Evolutionary conservation across 2,797 vertebrate species (phyloP).

Genomic region (Rhyacichthys aspro): DNA sequence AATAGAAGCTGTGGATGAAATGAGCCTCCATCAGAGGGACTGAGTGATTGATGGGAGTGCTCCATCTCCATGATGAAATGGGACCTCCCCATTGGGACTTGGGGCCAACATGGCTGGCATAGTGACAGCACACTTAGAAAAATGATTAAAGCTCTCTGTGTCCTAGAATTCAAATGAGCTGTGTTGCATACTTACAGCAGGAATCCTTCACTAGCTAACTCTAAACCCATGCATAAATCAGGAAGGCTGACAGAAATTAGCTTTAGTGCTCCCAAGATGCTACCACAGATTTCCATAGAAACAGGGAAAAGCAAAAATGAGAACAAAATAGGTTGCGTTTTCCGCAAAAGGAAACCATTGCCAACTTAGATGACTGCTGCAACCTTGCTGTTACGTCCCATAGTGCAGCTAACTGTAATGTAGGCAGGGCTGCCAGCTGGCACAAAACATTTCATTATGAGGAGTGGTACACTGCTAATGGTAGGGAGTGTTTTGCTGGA

Average conservation of each 20-base stretch:
- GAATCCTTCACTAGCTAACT: not conserved
- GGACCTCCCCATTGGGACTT: slow-evolving; percentile 7
- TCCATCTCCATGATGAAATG: slow-evolving; percentile 64
- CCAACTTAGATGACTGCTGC: slow-evolving; percentile 45
- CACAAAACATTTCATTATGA: slow-evolving; percentile 56
- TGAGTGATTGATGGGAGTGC: slow-evolving; percentile 63
- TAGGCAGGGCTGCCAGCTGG: slow-evolving; percentile 62
- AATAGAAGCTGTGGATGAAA: slow-evolving; percentile 32
- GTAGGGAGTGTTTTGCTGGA: slow-evolving; percentile 5
- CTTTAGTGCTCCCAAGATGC: not conserved
- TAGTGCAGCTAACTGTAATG: slow-evolving; percentile 35
- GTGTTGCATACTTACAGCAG: not conserved
- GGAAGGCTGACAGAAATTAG: not conserved
- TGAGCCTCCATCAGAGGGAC: slow-evolving; percentile 13
- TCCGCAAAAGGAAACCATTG: slow-evolving; percentile 22
- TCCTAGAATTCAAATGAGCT: slow-evolving; percentile 48
- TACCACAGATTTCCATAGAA: not conserved
- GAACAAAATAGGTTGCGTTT: slow-evolving; percentile 25
- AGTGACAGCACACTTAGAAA: slow-evolving; percentile 40
- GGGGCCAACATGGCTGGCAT: slow-evolving; percentile 37
- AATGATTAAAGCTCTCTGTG: slow-evolving; percentile 39
- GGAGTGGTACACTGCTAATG: slow-evolving; percentile 58
- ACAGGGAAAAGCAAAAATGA: not conserved
- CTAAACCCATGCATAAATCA: not conserved
- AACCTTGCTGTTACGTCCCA: slow-evolving; percentile 37